Evolutionary conservation across 2,797 vertebrate species (phyloP).

Genomic region (Gymnocypris eckloni): DNA sequence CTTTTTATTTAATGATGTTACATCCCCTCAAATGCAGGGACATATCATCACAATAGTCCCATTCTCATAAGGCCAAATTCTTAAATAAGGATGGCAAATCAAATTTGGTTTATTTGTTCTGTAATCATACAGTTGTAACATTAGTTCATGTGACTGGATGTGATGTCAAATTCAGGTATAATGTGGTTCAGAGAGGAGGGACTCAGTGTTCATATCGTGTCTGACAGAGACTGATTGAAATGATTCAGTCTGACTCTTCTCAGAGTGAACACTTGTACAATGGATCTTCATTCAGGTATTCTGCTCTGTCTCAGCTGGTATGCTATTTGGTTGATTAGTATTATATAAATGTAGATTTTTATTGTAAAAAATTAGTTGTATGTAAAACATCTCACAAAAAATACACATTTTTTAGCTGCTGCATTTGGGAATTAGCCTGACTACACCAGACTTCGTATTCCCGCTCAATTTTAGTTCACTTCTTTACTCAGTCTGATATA

Average conservation of each 20-base stretch:
- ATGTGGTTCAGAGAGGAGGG: background rate
- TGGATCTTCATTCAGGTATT: constrained; percentile 14
- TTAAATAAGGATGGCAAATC: background rate
- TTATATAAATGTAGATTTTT: background rate
- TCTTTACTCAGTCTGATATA: no score
- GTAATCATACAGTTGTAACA: background rate
- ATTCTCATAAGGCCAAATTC: no score
- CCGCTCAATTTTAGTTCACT: no score
- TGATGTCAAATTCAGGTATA: background rate
- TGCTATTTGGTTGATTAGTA: background rate
- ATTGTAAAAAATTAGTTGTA: background rate
- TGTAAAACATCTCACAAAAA: background rate
- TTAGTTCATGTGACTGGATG: background rate
- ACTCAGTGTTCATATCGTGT: background rate
- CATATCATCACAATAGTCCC: no score
- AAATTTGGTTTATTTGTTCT: background rate
- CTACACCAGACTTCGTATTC: no score
- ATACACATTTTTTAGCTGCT: background rate
- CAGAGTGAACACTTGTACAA: background rate
- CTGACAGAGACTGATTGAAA: background rate
- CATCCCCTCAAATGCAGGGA: no score
- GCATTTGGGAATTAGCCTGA: background rate
- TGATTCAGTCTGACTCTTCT: background rate
- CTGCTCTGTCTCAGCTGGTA: background rate
- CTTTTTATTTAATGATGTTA: no score